Base-by-base conservation (phyloP, 2,113 vertebrate species). In the Bujurquina vittata region DNA sequence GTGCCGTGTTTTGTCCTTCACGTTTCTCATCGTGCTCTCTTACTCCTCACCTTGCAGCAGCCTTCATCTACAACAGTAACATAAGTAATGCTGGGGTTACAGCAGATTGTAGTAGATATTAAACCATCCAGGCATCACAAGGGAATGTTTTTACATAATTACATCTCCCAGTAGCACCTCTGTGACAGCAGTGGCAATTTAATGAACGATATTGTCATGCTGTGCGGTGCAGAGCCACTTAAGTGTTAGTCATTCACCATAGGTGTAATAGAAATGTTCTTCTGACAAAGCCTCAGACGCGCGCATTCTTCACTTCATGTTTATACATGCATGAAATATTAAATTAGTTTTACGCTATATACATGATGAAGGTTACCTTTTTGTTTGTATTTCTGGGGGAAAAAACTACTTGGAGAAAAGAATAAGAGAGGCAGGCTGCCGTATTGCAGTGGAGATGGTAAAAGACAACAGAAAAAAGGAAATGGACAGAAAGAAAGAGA, bases 121-220 rank as follows among this genome's bases (percentile, higher is more conserved):
- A 78, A 87, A 85, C 54, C 58, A 49, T 35, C 15, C 23, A 26
- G 29, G 63, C 77, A 10, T 67, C 57, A 54, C 62, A 22, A 4
- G 59, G 31, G 63, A 10, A 69, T 74, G 82, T 83, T 75, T 84
- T 80, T 61, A 73, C 43, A 67, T 88, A 80, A 83, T 83, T 75
- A 86, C 76, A 81, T 85, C 78, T 81, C 76, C 31, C 3, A 10
- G 59, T 63, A 84, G 80, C 77, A 72, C 55, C 63, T 60, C 87
- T 72, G 54, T 62, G 83, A 79, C 67, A 84, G 54, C 73, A 23
- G 29, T 2, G 17, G 77, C 87, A 80, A 89, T 89, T 89, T 87
- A 76, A 61, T 31, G 60, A 60, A 57, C 49, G 59, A 75, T 52
- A 75, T 43, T n/a, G 72, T 59, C 72, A 55, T 35, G 57, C 20